phyloP scores from a whole-genome alignment of 2,113 vertebrate genomes.

The Chloroceryle aenea region DNA sequence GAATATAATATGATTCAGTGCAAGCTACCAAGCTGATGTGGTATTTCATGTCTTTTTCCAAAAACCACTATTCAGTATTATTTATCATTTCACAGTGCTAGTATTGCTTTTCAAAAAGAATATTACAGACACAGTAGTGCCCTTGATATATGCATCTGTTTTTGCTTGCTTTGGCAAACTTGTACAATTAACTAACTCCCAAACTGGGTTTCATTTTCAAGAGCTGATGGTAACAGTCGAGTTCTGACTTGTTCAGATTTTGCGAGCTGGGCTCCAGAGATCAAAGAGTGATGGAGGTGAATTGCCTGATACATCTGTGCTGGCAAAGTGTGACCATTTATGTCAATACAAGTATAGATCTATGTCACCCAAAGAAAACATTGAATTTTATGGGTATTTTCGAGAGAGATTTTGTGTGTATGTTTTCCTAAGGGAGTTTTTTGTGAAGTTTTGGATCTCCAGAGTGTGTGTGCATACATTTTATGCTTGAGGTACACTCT shows the following conservation, averaged over 20 bases:
- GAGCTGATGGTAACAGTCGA: conserved; percentile 14
- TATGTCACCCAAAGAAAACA: conserved; percentile 73
- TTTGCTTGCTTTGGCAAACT: conserved; percentile 25
- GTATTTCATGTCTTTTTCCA: conserved; percentile 12
- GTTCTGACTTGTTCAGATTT: conserved; percentile 61
- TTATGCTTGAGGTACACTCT: conserved; percentile 50
- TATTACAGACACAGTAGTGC: background rate
- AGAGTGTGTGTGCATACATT: conserved; percentile 14
- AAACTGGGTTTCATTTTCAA: conserved; percentile 57
- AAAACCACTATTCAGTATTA: background rate
- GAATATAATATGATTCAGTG: background rate
- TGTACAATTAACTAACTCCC: conserved; percentile 39
- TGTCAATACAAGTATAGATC: conserved; percentile 71
- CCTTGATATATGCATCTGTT: conserved; percentile 34
- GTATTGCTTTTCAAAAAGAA: conserved; percentile 24
- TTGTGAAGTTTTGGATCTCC: background rate
- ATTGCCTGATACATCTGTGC: conserved; percentile 66
- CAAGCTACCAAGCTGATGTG: background rate
- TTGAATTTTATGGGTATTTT: conserved; percentile 68
- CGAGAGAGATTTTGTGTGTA: conserved; percentile 27
- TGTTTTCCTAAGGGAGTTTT: conserved; percentile 25
- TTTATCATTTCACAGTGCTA: conserved; percentile 10
- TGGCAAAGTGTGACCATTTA: conserved; percentile 68
- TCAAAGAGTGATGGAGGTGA: conserved; percentile 61
- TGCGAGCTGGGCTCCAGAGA: conserved; percentile 61